Conservation (phyloP, 2,888 invertebrate genomes). For the Baccha elongata region DNA sequence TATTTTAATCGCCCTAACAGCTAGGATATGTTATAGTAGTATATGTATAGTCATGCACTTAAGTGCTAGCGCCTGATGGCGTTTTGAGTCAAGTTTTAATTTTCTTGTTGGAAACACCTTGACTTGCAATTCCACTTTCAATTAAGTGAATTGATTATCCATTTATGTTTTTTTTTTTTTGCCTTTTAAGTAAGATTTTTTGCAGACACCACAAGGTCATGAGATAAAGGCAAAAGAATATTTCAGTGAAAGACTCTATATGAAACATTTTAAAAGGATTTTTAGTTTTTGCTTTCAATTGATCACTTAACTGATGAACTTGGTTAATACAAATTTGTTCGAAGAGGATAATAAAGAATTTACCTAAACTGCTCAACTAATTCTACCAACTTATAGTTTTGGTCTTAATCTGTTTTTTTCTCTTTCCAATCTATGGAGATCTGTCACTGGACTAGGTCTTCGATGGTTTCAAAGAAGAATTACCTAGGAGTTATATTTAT, state of each 20-base stretch:
- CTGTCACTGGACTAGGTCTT: no score
- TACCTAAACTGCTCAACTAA: no score
- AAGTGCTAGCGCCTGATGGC: slow-evolving; percentile 34
- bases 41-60: slow-evolving; percentile 27
- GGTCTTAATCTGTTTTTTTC: no score
- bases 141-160: slow-evolving; percentile 45
- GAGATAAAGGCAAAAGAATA: background rate
- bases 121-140: slow-evolving; percentile 41
- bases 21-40: background rate
- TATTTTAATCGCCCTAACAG: slow-evolving; percentile 58
- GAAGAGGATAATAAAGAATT: no score
- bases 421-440: no score
- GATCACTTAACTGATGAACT: no score
- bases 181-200: background rate
- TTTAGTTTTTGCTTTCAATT: background rate
- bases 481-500: no score
- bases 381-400: no score
- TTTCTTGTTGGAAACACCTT: slow-evolving; percentile 8
- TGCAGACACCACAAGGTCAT: slow-evolving; percentile 17
- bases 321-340: no score
- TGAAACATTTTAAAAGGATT: background rate
- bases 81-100: slow-evolving; percentile 13
- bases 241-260: no score
- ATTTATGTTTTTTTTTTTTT: slow-evolving; percentile 23
- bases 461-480: no score